Conservation (phyloP, 2,888 invertebrate genomes). For the Amphimallon solstitiale region DNA sequence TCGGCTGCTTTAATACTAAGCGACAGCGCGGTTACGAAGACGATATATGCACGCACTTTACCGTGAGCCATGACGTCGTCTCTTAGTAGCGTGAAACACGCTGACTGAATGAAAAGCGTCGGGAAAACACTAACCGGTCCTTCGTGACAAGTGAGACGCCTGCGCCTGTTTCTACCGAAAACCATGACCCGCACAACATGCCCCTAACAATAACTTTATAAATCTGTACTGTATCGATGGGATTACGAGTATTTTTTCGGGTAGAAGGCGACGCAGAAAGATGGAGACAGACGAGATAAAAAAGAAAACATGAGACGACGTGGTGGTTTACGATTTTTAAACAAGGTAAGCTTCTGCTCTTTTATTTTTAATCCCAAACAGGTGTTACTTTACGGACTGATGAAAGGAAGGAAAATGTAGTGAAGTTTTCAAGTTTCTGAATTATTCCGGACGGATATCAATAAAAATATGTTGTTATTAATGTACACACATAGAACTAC, state of each 20-base stretch:
- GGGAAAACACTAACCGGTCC: constrained; percentile 46
- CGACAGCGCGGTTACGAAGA: constrained; percentile 31
- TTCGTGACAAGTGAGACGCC: constrained; percentile 44
- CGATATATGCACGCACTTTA: constrained; percentile 45
- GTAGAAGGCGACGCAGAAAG: constrained; percentile 6
- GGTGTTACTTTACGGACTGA: background rate
- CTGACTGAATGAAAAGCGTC: constrained; percentile 53
- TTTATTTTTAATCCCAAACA: constrained; percentile 27
- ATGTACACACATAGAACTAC: too few species aligned
- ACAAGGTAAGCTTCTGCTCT: constrained; percentile 2
- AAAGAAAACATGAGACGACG: constrained; percentile 13
- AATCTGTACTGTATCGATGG: constrained; percentile 33
- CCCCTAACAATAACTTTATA: constrained; percentile 34
- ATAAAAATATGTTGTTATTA: too few species aligned
- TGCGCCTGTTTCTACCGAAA: constrained; percentile 42
- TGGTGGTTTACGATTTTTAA: constrained; percentile 23
- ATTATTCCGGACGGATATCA: background rate
- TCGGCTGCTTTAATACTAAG: constrained; percentile 6
- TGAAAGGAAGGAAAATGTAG: background rate
- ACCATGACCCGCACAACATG: constrained; percentile 53
- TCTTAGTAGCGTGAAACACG: constrained; percentile 53
- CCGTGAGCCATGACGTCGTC: constrained; percentile 40
- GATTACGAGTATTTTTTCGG: constrained; percentile 22
- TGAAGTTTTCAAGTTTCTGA: background rate
- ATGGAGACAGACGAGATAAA: background rate